These are phyloP conservation scores for Hemibagrus wyckioides DNA, from an alignment of 2,113 vertebrate genomes.

Conservation along the genomic window DNA sequence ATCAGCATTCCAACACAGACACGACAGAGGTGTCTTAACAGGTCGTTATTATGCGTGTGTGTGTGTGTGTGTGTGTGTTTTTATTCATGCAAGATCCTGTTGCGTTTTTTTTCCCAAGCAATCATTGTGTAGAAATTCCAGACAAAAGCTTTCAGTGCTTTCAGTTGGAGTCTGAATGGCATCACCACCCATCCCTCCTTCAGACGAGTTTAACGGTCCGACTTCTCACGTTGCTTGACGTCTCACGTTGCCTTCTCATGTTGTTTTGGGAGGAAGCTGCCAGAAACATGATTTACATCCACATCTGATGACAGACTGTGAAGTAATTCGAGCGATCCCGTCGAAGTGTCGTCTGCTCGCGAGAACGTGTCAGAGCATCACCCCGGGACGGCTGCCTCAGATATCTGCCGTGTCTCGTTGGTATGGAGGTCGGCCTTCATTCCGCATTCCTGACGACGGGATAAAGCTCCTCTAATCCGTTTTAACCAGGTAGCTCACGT, in stretches of 20 bases:
- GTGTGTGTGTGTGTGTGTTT: background rate
- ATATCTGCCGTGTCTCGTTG: constrained; percentile 77
- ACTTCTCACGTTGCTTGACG: constrained; percentile 32
- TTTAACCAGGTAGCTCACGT: constrained; percentile 80
- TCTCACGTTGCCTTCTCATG: constrained; percentile 16
- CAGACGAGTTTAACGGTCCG: constrained; percentile 31
- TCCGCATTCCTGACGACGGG: constrained; percentile 82
- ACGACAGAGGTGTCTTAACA: background rate
- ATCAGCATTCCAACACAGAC: background rate
- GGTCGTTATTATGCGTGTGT: background rate
- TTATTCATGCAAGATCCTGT: constrained; percentile 15
- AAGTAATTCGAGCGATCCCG: constrained; percentile 49
- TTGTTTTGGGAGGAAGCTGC: constrained; percentile 24
- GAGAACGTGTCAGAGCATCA: constrained; percentile 57
- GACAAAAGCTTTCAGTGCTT: background rate
- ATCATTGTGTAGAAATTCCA: constrained; percentile 24
- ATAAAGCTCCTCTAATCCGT: constrained; percentile 86
- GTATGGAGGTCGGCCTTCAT: constrained; percentile 78
- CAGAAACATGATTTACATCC: constrained; percentile 40
- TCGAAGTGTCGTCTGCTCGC: constrained; percentile 35
- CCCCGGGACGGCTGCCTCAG: constrained; percentile 60
- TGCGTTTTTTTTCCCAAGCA: background rate
- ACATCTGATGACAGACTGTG: constrained; percentile 7
- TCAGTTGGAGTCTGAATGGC: background rate
- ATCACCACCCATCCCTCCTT: background rate